phyloP scores from a whole-genome alignment of 2,797 vertebrate species.

The Characodon lateralis region DNA sequence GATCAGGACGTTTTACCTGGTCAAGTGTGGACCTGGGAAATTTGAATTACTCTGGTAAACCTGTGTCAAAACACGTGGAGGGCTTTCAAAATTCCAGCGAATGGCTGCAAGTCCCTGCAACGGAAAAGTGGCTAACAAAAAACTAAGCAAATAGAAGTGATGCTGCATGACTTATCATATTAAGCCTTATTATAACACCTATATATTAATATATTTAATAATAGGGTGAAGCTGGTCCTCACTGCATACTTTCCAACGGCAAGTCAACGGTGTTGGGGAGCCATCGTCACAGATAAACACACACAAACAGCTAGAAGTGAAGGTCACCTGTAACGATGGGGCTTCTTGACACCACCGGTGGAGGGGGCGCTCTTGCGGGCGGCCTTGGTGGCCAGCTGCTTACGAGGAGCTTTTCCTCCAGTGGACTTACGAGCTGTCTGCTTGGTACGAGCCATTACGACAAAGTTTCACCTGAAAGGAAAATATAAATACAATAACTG shows the following conservation, averaged over 20 bases:
- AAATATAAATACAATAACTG: neutral
- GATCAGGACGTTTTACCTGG: too few relatives aligned
- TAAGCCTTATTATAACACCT: neutral
- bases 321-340: conserved; percentile 88
- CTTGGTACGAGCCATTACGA: conserved; percentile 87
- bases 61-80: too few relatives aligned
- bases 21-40: too few relatives aligned
- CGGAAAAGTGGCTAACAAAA: too few relatives aligned
- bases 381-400: conserved; percentile 89
- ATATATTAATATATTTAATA: neutral
- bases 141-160: neutral
- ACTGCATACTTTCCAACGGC: neutral
- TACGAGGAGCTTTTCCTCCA: conserved; percentile 88
- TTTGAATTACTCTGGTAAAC: too few relatives aligned
- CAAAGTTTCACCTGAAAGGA: conserved; percentile 60
- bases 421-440: conserved; percentile 89
- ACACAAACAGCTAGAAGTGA: neutral
- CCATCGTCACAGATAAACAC: neutral
- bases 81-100: too few relatives aligned
- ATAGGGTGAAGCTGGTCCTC: neutral
- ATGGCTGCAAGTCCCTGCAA: too few relatives aligned
- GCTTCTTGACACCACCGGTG: conserved; percentile 91
- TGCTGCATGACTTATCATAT: too few relatives aligned
- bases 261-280: neutral
- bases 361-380: conserved; percentile 90